Conservation (phyloP, 2,888 invertebrate genomes). For the Cheilosia vernalis region DNA sequence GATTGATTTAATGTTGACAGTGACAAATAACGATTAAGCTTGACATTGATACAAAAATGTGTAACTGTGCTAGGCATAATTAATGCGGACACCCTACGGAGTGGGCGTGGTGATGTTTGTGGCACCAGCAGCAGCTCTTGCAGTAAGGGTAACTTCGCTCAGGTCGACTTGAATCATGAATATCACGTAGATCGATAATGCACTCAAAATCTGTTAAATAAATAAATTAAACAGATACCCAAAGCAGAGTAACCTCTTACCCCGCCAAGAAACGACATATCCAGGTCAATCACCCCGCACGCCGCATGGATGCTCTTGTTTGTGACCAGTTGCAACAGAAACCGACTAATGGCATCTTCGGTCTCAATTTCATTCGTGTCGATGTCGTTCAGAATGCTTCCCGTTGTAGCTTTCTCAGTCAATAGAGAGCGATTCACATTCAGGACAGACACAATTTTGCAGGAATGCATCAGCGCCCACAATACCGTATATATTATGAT, state of each 20-base stretch:
- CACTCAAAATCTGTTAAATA: constrained; percentile 78
- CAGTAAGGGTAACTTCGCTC: constrained; percentile 77
- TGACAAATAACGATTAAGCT: constrained; percentile 21
- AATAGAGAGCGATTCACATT: constrained; percentile 27
- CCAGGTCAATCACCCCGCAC: constrained; percentile 79
- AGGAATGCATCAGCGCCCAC: constrained; percentile 33
- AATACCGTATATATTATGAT: neutral
- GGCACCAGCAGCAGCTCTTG: constrained; percentile 18
- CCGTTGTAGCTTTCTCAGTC: constrained; percentile 78
- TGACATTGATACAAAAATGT: neutral
- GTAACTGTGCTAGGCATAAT: neutral
- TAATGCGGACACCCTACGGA: neutral
- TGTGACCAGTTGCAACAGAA: constrained; percentile 78
- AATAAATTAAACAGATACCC: neutral
- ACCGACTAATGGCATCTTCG: constrained; percentile 78
- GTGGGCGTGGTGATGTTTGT: neutral
- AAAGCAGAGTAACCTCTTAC: constrained; percentile 44
- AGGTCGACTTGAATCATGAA: constrained; percentile 45
- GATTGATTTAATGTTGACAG: constrained; percentile 32
- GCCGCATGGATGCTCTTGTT: constrained; percentile 75
- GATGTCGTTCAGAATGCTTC: constrained; percentile 75
- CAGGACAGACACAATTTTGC: constrained; percentile 45
- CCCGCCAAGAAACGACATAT: constrained; percentile 79
- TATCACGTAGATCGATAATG: constrained; percentile 59
- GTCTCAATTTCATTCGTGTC: constrained; percentile 39